Evolutionary conservation across 2,113 vertebrate species (phyloP).

Genomic region (Barbus barbus): DNA sequence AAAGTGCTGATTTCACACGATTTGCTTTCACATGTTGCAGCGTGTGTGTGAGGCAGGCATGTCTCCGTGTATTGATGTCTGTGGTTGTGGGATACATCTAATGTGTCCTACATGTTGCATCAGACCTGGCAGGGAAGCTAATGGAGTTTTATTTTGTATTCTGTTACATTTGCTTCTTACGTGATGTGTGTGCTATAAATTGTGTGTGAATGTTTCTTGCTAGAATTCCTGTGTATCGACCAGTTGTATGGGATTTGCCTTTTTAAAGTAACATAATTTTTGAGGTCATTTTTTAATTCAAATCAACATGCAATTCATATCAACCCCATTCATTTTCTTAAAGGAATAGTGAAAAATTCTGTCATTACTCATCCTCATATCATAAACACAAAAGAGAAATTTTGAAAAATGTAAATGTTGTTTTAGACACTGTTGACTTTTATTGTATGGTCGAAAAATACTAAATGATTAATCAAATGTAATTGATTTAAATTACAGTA

Average conservation of each 20-base stretch:
- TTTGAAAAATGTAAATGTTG: neutral
- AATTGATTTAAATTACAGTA: too few species aligned
- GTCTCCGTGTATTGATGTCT: slow-evolving; percentile 28
- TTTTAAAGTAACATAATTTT: neutral
- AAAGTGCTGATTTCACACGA: slow-evolving; percentile 38
- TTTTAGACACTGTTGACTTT: too few species aligned
- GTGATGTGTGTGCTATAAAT: neutral
- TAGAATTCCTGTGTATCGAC: neutral
- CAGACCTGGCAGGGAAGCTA: slow-evolving; percentile 22
- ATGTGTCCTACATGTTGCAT: slow-evolving; percentile 22
- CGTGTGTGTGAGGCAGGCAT: slow-evolving; percentile 32
- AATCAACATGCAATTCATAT: neutral
- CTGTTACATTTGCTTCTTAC: slow-evolving; percentile 2
- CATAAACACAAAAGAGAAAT: neutral
- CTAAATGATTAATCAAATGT: too few species aligned
- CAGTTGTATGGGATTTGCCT: neutral
- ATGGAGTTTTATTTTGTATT: slow-evolving; percentile 34
- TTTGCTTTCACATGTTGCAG: slow-evolving; percentile 17
- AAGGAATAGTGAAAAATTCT: neutral
- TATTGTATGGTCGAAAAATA: too few species aligned
- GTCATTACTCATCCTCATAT: neutral
- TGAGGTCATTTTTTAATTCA: neutral
- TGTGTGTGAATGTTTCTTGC: neutral
- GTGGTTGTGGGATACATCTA: slow-evolving; percentile 9
- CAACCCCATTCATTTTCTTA: neutral